A percentile compares a stretch with the other conserved stretches of the same genome.
phyloP scores from a whole-genome alignment of 1,140 invertebrate genomes.

The Eueides isabella region DNA sequence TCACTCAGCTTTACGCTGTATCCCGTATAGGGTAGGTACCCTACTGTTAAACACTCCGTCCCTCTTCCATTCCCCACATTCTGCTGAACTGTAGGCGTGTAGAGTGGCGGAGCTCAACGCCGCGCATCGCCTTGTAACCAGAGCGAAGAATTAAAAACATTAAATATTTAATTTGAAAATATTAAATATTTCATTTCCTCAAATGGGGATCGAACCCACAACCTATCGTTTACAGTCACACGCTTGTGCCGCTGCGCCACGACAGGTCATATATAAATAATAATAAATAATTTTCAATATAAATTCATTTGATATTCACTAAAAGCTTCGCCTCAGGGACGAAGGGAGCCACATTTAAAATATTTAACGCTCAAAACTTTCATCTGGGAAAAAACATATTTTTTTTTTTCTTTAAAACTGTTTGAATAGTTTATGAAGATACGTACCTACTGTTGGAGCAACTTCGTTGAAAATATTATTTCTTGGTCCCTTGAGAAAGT shows the following conservation, averaged over 20 bases:
- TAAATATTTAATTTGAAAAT: no score
- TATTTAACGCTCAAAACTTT: background rate
- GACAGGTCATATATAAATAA: background rate
- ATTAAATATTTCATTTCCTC: background rate
- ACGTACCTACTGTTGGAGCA: background rate
- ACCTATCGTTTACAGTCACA: background rate
- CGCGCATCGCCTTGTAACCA: no score
- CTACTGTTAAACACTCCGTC: no score
- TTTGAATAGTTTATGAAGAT: conserved; percentile 3
- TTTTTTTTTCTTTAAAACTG: background rate
- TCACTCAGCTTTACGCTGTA: no score
- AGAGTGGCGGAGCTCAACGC: no score
- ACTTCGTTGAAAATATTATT: background rate
- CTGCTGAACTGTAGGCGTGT: no score
- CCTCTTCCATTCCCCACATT: no score
- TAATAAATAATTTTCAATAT: background rate
- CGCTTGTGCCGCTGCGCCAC: background rate
- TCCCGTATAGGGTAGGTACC: no score
- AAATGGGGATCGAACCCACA: background rate
- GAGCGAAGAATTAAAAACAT: no score
- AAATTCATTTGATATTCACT: background rate
- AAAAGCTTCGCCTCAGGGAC: background rate
- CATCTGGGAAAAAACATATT: background rate
- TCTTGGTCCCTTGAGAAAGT: background rate
- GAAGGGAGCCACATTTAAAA: background rate